Base-by-base conservation (phyloP, 2,888 invertebrate species). In the Platycnemis pennipes region DNA sequence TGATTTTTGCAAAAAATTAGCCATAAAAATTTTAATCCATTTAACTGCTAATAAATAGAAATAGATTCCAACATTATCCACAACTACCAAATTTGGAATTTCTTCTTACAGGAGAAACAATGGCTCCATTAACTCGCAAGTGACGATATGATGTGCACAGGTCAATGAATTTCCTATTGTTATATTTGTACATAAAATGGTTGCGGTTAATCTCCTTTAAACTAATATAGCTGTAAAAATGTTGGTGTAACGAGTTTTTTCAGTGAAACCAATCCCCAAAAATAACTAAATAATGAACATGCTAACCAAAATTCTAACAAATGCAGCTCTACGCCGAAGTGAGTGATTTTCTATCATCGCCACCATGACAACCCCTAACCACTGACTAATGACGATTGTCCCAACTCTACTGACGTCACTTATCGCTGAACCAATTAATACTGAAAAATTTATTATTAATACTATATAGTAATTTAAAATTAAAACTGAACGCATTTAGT, bases 161-260 rank as follows among this genome's bases (percentile, higher is more conserved):
- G 63, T n/a, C 26, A 19, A 63, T 1, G 3, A 63, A 26, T 26
- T 26, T 26, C 8, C n/a, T 5, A 7, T 4, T 7, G 3, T 63
- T n/a, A 63, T 26, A n/a, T 63, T 26, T 26, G 63, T 63, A n/a
- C 53, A 63, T 3, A 63, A 63, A 63, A 63, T 26, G 63, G 63
- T 63, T 37, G 37, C 37, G 11, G 13, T 77, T 1, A 37, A 37
- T 77, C 37, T 37, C 31, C 13, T 77, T 37, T 37, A 37, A 31
- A 26, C 37, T 37, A 77, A 77, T 77, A 11, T 31, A 37, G 77
- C 13, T 26, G 0, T 77, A 7, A 53, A 69, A 42, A 63, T 69
- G 91, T 91, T 91, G 69, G 31, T 91, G 91, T 91, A 91, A 91
- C 91, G 91, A 91, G 91, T n/a, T 69, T 91, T 91, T 42, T 63